phyloP scores from a whole-genome alignment of 2,888 invertebrate genomes.

The Drosophila pseudotalamancana region DNA sequence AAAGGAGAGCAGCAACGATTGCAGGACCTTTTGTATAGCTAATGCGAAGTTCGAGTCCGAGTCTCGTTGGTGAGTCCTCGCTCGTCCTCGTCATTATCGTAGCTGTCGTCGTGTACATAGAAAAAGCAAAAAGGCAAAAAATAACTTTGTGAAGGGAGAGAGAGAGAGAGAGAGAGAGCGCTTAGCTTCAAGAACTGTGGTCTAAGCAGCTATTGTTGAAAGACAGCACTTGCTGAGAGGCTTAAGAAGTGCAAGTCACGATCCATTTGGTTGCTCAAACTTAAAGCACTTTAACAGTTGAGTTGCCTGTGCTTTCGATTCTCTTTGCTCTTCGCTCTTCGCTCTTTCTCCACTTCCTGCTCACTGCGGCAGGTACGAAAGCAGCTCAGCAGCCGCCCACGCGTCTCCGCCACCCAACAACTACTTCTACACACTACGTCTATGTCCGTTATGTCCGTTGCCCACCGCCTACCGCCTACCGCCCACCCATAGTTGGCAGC shows the following conservation, averaged over 20 bases:
- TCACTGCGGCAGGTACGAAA: constrained; percentile 4
- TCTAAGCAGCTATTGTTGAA: neutral
- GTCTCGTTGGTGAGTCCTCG: constrained; percentile 4
- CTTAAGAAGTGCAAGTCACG: constrained; percentile 24
- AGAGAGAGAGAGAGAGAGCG: neutral
- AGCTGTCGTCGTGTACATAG: constrained; percentile 19
- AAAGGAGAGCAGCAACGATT: constrained; percentile 20
- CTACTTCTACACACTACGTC: constrained; percentile 55
- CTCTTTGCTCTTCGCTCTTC: neutral
- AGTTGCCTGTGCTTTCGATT: neutral
- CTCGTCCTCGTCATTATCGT: constrained; percentile 16
- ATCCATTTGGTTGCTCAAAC: constrained; percentile 14
- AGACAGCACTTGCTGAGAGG: constrained; percentile 3
- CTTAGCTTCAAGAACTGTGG: too few species aligned
- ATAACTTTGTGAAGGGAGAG: neutral
- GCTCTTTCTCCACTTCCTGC: neutral
- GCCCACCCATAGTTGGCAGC: too few species aligned
- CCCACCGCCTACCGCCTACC: constrained; percentile 17
- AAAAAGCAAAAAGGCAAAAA: constrained; percentile 1
- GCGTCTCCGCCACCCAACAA: constrained; percentile 9
- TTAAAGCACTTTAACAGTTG: constrained; percentile 5
- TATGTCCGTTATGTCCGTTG: constrained; percentile 21
- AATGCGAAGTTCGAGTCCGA: constrained; percentile 35
- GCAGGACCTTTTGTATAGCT: constrained; percentile 30
- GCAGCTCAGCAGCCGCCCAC: constrained; percentile 2